Base-by-base conservation (phyloP, 2,797 vertebrate species). In the Acomys russatus region DNA sequence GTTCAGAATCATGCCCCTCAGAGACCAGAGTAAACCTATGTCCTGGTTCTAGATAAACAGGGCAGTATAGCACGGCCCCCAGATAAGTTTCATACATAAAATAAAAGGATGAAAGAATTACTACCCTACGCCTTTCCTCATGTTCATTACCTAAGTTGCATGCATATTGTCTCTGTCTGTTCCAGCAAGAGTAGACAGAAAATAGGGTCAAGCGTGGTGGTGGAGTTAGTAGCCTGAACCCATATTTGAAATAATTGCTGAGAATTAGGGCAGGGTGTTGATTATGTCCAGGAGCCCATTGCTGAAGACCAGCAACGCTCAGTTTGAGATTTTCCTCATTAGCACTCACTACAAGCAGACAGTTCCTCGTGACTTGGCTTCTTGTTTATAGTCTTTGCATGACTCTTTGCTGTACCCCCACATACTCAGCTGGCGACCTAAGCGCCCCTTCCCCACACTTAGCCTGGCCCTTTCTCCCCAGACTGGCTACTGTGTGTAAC, bases 311-410 rank as follows among this genome's bases (percentile, higher is more conserved):
- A 76, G 17, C 51, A 86, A 59, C 54, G n/a, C 22, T 11, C 38
- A 84, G 22, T 49, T 66, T 61, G 30, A 74, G 6, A 7, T 91
- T 84, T 49, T 61, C 8, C 59, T 63, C 51, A 8, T 70, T 44
- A 30, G 28, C 12, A 66, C 6, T 49, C 14, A 66, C 56, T 82
- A 9, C n/a, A 56, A 63, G 28, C 12, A 73, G 38, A 12, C 18
- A 76, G 28, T 73, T 78, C 18, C 14, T 93, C 90, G 56, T 91
- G 74, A 59, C 20, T 54, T 68, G 61, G 9, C 44, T 84, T 85
- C 20, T 92, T 89, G 79, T 11, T 54, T 93, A 25, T 56, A 18
- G 35, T 83, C 38, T 82, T 94, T 35, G 22, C 49, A 23, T 6
- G 0, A 89, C 78, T 33, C 23, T 28, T 96, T 84, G 20, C 25